phyloP scores from a whole-genome alignment of 2,888 invertebrate species.

The Drosophila rubida region DNA sequence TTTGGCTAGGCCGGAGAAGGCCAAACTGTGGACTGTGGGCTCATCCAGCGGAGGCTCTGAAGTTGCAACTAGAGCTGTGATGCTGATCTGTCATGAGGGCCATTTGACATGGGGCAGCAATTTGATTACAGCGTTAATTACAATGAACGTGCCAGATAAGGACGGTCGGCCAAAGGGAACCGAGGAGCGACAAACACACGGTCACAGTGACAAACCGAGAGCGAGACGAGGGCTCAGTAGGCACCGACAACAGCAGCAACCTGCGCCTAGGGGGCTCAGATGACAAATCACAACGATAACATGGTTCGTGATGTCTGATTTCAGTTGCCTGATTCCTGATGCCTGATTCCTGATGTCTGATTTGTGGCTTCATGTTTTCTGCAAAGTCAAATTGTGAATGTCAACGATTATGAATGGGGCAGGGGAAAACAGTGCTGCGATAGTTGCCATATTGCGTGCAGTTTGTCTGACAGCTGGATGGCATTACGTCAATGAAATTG shows the following conservation, averaged over 20 bases:
- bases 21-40: conserved; percentile 68
- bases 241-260: too few relatives aligned
- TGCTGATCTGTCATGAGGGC: conserved; percentile 70
- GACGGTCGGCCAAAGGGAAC: not conserved
- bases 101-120: conserved; percentile 65
- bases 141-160: conserved; percentile 42
- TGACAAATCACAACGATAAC: conserved; percentile 70
- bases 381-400: conserved; percentile 43
- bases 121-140: conserved; percentile 79
- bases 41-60: conserved; percentile 29
- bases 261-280: conserved; percentile 29
- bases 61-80: conserved; percentile 34
- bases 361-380: conserved; percentile 61
- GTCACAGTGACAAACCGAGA: not conserved
- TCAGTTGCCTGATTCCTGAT: conserved; percentile 38
- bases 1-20: conserved; percentile 58
- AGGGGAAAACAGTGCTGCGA: not conserved
- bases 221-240: not conserved
- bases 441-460: conserved; percentile 27
- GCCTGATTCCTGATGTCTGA: conserved; percentile 16
- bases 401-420: conserved; percentile 22
- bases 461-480: conserved; percentile 19
- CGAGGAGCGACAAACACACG: not conserved
- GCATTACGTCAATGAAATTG: conserved; percentile 41
- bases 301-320: conserved; percentile 71